Conservation (phyloP, 2,888 invertebrate species). For the Leucophenga maculata region DNA sequence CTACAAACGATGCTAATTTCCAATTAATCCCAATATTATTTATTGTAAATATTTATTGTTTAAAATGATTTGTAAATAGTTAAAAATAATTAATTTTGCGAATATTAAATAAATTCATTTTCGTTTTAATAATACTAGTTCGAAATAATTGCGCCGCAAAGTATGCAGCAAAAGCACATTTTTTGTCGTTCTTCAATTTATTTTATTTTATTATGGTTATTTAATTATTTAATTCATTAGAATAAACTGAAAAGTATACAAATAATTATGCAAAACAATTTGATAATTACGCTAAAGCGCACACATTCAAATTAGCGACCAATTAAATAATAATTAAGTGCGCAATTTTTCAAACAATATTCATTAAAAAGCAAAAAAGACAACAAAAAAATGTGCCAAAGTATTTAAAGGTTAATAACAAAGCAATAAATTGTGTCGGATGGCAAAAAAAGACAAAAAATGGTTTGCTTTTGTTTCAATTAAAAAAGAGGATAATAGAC, state of each 20-base stretch:
- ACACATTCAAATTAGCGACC: constrained; percentile 29
- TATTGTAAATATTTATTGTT: too few species aligned
- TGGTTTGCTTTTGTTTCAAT: not conserved
- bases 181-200: constrained; percentile 12
- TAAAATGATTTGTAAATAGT: not conserved
- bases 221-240: constrained; percentile 3
- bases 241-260: not conserved
- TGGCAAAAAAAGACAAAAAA: not conserved
- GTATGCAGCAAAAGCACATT: not conserved
- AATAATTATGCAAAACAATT: not conserved
- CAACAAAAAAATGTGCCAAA: not conserved
- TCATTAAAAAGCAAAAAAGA: not conserved
- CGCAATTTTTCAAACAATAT: constrained; percentile 17
- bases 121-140: not conserved
- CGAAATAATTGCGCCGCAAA: too few species aligned
- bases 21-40: constrained; percentile 7
- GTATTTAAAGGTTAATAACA: constrained; percentile 42
- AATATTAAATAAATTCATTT: not conserved
- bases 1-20: constrained; percentile 47
- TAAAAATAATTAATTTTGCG: not conserved
- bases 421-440: constrained; percentile 37
- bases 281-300: constrained; percentile 5
- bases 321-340: constrained; percentile 37
- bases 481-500: not conserved
- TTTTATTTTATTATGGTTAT: not conserved